Base-by-base conservation (phyloP, 2,797 vertebrate species). In the Hybognathus amarus region DNA sequence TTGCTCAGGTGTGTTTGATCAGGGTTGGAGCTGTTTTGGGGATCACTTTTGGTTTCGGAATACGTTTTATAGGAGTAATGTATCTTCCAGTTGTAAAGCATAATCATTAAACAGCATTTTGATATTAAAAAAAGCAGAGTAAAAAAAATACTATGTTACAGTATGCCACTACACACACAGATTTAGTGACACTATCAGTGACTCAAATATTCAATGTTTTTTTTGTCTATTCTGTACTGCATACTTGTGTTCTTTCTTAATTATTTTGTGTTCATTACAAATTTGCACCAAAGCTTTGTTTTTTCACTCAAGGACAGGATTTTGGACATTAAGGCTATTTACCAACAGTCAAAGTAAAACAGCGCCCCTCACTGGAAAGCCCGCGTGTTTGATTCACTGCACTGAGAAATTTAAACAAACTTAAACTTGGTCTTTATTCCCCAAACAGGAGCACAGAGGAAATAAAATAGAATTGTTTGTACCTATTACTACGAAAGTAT, bases 201-300 rank as follows among this genome's bases (percentile, higher is more conserved):
- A 56, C 22, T 56, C 54, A 56, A 11, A 56, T 59, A 59, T 13
- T 24, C 11, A 59, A n/a, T 24, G 54, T 2, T 24, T 2, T 1
- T 59, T 24, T 59, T 10, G 54, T 24, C 11, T 59, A 11, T 59
- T 59, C 22, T 59, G 54, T 4, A 5, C 47, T 84, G 61, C 61
- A 78, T 80, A n/a, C 20, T 4, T 13, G 24, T 71, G 87, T 88
- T 89, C 87, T 75, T 86, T 91, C 92, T 90, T 87, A 91, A 94
- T 93, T 92, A 93, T 91, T 92, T 89, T 88, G 90, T 89, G 91
- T 89, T 92, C 90, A 93, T 91, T 91, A 91, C 85, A 89, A 85
- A 89, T 91, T 90, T 88, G 90, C 86, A 91, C 86, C 85, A 89
- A 92, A 91, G 82, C 86, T 87, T 82, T 86, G 79, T 89, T 91